Evolutionary conservation across 2,888 invertebrate species (phyloP).

Genomic region (Daptonema setosum): DNA sequence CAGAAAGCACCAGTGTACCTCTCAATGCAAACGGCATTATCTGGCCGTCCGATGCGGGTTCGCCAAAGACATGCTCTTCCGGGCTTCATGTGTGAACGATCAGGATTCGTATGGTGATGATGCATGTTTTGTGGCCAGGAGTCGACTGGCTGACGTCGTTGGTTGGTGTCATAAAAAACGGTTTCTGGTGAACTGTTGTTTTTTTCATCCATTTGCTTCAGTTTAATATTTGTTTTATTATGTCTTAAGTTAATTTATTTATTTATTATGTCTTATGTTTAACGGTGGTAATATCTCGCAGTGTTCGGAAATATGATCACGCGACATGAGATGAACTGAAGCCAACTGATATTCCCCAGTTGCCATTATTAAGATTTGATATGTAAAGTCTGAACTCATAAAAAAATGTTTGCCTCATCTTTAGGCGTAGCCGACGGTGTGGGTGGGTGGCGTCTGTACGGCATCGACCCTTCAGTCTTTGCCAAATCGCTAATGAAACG

Average conservation of each 20-base stretch:
- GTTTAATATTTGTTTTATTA: too few relatives aligned
- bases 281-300: too few relatives aligned
- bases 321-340: too few relatives aligned
- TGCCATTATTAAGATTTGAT: too few relatives aligned
- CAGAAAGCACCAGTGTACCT: too few relatives aligned
- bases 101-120: conserved; percentile 84
- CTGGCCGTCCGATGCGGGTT: conserved; percentile 12
- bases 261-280: too few relatives aligned
- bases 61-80: conserved; percentile 15
- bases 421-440: conserved; percentile 93
- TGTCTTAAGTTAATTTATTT: too few relatives aligned
- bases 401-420: too few relatives aligned
- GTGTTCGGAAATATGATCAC: too few relatives aligned
- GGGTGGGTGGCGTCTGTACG: conserved; percentile 91
- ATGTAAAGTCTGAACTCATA: too few relatives aligned
- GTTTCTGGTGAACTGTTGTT: background rate
- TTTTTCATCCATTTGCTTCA: too few relatives aligned
- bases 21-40: background rate
- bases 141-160: conserved; percentile 65
- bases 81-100: conserved; percentile 24
- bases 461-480: conserved; percentile 88
- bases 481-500: conserved; percentile 78
- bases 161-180: conserved; percentile 44
- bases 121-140: conserved; percentile 66
- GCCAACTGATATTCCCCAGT: too few relatives aligned